Evolutionary conservation across 2,797 vertebrate species (phyloP).

Genomic region (Spinibarbus caldwelli): DNA sequence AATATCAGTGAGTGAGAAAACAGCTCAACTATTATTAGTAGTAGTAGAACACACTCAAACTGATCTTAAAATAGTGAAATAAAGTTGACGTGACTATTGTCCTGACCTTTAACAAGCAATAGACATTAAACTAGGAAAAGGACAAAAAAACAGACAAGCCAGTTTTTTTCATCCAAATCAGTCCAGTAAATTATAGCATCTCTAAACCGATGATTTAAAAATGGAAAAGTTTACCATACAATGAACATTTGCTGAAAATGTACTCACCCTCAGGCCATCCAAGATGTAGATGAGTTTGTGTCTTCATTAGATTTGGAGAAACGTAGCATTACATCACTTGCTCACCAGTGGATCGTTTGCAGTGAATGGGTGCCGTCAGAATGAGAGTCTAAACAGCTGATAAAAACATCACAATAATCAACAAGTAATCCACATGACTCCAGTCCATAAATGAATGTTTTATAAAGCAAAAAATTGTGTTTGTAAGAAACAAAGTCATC

Average conservation of each 20-base stretch:
- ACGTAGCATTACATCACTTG: not conserved
- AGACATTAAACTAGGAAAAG: too few relatives aligned
- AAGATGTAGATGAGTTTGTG: not conserved
- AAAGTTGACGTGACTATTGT: too few relatives aligned
- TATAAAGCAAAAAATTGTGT: too few relatives aligned
- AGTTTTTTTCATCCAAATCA: too few relatives aligned
- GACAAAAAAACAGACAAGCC: too few relatives aligned
- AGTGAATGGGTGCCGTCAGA: not conserved
- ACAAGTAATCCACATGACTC: not conserved
- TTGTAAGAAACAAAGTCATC: too few relatives aligned
- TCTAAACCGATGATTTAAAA: not conserved
- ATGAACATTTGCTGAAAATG: too few relatives aligned
- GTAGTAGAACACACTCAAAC: too few relatives aligned
- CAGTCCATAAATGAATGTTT: not conserved
- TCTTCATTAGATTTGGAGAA: not conserved
- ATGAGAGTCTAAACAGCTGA: not conserved
- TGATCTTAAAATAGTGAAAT: too few relatives aligned
- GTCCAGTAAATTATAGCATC: too few relatives aligned
- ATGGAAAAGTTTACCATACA: not conserved
- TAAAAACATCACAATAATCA: not conserved
- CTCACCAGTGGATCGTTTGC: not conserved
- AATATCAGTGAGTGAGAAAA: not conserved
- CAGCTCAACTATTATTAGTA: not conserved
- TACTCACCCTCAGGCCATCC: not conserved
- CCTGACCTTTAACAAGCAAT: too few relatives aligned